Conservation (phyloP, 2,888 invertebrate genomes). For the Thysanoteuthis rhombus region DNA sequence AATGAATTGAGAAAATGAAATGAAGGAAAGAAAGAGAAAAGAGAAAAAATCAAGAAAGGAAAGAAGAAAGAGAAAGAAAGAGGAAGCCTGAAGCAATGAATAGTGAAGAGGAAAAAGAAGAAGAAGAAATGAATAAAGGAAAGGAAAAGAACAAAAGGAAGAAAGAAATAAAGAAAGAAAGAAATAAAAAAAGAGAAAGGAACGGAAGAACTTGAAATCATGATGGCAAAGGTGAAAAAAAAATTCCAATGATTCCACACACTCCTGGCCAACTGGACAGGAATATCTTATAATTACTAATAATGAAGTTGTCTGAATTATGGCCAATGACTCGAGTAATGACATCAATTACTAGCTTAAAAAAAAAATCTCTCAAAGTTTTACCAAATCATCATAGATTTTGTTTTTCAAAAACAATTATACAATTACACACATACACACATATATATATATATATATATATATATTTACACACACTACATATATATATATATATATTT, state of each 20-base stretch:
- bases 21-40: neutral
- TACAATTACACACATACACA: too few relatives aligned
- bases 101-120: too few relatives aligned
- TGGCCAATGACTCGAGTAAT: neutral
- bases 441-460: too few relatives aligned
- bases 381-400: neutral
- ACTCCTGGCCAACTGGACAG: neutral
- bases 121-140: neutral
- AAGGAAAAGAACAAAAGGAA: neutral
- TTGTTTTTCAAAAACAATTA: neutral
- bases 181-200: neutral
- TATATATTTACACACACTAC: too few relatives aligned
- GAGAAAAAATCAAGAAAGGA: neutral
- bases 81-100: too few relatives aligned
- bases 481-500: too few relatives aligned
- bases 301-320: neutral
- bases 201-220: too few relatives aligned
- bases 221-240: too few relatives aligned
- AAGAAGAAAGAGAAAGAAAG: neutral
- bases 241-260: neutral
- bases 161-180: too few relatives aligned
- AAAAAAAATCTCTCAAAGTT: neutral
- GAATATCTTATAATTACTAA: neutral
- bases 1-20: neutral
- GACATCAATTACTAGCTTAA: neutral